Conservation (phyloP, 2,888 invertebrate species). For the Cremastinae sp. region DNA sequence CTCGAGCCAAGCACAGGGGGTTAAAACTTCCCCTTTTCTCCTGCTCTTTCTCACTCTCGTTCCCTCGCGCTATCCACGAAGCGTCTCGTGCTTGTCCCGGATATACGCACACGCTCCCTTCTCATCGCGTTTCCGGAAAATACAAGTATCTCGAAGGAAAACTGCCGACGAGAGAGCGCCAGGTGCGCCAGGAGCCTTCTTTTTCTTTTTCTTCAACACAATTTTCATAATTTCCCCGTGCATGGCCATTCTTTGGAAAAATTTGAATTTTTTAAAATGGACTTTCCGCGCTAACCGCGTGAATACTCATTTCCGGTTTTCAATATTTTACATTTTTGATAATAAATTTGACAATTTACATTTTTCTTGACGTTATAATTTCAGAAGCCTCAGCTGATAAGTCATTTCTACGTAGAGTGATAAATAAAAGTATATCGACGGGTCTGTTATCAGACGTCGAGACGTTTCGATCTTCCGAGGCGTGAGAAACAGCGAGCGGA, state of each 20-base stretch:
- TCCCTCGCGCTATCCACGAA: conserved; percentile 27
- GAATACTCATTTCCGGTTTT: too few species aligned
- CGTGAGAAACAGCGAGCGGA: conserved; percentile 51
- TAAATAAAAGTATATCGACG: too few species aligned
- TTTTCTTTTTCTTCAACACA: neutral
- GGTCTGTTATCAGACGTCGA: too few species aligned
- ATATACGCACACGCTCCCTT: conserved; percentile 18
- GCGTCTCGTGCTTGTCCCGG: conserved; percentile 34
- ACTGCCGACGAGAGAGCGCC: conserved; percentile 35
- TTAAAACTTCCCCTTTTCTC: conserved; percentile 34
- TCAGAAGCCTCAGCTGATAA: too few species aligned
- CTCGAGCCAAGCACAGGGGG: conserved; percentile 39
- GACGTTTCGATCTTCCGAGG: conserved; percentile 36
- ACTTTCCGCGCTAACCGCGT: neutral
- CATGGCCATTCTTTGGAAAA: conserved; percentile 48
- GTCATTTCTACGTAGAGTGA: too few species aligned
- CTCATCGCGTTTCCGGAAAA: conserved; percentile 27
- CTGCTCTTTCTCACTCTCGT: conserved; percentile 24
- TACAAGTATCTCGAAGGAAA: conserved; percentile 36
- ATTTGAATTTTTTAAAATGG: conserved; percentile 46
- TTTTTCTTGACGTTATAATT: too few species aligned
- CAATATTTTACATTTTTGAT: too few species aligned
- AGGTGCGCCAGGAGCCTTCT: conserved; percentile 41
- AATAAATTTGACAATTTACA: too few species aligned
- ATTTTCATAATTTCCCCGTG: conserved; percentile 52